These are phyloP conservation scores for Proterorhinus semilunaris DNA, from an alignment of 2,113 vertebrate species.

Conservation along the genomic window DNA sequence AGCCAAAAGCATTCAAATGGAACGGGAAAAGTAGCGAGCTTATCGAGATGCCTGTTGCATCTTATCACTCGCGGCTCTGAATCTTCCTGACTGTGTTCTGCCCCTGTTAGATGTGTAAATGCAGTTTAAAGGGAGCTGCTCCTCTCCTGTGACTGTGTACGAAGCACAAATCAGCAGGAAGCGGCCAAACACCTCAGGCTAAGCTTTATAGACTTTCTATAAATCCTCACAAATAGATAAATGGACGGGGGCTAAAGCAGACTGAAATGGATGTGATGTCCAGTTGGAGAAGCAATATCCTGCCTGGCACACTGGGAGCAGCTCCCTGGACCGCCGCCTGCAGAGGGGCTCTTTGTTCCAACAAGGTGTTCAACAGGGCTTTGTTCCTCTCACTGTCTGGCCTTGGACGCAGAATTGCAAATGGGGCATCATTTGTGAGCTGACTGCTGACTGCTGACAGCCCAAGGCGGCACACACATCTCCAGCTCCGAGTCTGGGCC, in stretches of 20 bases:
- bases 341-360: slow-evolving; percentile 64
- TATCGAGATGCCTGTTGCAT: slow-evolving; percentile 56
- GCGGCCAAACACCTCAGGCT: slow-evolving; percentile 66
- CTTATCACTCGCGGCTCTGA: slow-evolving; percentile 57
- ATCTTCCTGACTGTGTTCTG: slow-evolving; percentile 23
- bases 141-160: slow-evolving; percentile 38
- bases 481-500: slow-evolving; percentile 44
- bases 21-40: slow-evolving; percentile 47
- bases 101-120: slow-evolving; percentile 42
- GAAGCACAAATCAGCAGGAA: slow-evolving; percentile 47
- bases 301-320: slow-evolving; percentile 25
- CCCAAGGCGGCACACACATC: slow-evolving; percentile 61
- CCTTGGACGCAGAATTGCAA: slow-evolving; percentile 67
- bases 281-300: slow-evolving; percentile 54
- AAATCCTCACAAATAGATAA: slow-evolving; percentile 65
- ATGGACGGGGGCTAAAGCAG: slow-evolving; percentile 49
- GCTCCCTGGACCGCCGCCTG: slow-evolving; percentile 36
- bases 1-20: slow-evolving; percentile 40
- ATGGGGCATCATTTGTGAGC: slow-evolving; percentile 63
- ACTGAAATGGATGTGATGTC: slow-evolving; percentile 52
- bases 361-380: slow-evolving; percentile 62
- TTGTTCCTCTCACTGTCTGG: slow-evolving; percentile 60
- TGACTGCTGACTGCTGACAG: slow-evolving; percentile 62
- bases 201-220: slow-evolving; percentile 59
- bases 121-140: slow-evolving; percentile 34